phyloP scores from a whole-genome alignment of 2,113 vertebrate species.

The Microcebus murinus region DNA sequence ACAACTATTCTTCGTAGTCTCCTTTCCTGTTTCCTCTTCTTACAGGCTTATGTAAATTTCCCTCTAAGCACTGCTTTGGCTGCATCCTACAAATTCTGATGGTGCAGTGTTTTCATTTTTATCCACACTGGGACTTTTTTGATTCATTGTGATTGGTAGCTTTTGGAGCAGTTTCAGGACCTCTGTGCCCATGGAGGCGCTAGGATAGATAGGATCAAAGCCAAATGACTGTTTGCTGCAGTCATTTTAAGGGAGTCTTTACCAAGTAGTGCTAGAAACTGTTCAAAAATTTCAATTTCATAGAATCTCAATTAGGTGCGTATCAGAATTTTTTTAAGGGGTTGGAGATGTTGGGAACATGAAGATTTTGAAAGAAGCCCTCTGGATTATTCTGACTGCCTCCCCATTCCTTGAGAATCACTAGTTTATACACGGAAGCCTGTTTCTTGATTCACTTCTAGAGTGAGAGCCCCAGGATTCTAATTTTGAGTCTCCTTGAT shows the following conservation, averaged over 20 bases:
- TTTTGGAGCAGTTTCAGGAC: background rate
- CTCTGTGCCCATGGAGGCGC: background rate
- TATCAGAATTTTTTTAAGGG: background rate
- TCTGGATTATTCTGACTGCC: background rate
- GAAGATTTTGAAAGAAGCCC: background rate
- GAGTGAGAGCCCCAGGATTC: background rate
- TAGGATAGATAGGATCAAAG: background rate
- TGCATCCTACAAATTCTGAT: background rate
- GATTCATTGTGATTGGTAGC: background rate
- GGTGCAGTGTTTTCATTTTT: background rate
- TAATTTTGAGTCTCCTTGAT: background rate
- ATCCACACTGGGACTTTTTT: background rate
- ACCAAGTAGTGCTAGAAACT: background rate
- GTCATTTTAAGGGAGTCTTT: background rate
- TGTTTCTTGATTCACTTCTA: background rate
- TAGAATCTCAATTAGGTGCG: background rate
- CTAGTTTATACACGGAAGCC: background rate
- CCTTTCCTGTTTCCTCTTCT: background rate
- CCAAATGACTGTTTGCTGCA: background rate
- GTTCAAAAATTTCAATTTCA: background rate
- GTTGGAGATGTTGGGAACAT: background rate
- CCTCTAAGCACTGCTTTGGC: background rate
- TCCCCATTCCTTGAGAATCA: background rate
- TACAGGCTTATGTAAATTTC: background rate
- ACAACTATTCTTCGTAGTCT: background rate